A percentile compares a stretch with the other conserved stretches of the same genome.
Conservation (phyloP, 2,888 invertebrate species). For the Dasysyrphus tricinctus region DNA sequence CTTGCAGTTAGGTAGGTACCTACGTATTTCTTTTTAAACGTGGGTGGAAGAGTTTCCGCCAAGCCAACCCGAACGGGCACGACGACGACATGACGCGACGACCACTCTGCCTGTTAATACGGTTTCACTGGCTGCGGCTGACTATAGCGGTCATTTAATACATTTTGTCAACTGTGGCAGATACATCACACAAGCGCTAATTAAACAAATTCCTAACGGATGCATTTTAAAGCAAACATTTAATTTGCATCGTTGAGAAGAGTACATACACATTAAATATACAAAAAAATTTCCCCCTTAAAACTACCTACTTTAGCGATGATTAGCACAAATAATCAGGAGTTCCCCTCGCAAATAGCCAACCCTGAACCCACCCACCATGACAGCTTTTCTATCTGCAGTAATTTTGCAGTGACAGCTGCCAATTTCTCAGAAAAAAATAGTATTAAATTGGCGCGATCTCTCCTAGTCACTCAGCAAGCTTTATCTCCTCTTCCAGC, state of each 20-base stretch:
- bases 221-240: slow-evolving; percentile 32
- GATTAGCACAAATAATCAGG: slow-evolving; percentile 41
- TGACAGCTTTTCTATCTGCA: slow-evolving; percentile 43
- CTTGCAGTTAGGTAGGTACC: too few relatives aligned
- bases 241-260: slow-evolving; percentile 25
- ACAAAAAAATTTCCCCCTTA: slow-evolving; percentile 6
- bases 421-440: slow-evolving; percentile 55
- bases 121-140: not conserved
- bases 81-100: not conserved
- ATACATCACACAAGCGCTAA: slow-evolving; percentile 46
- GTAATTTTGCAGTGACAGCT: slow-evolving; percentile 48
- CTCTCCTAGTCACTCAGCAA: slow-evolving; percentile 33
- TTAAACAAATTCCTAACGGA: slow-evolving; percentile 53
- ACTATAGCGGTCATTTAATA: slow-evolving; percentile 39
- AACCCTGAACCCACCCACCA: slow-evolving; percentile 54
- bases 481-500: slow-evolving; percentile 27
- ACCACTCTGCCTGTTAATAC: slow-evolving; percentile 20
- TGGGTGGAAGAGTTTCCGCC: slow-evolving; percentile 65
- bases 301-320: not conserved
- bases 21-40: slow-evolving; percentile 20
- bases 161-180: slow-evolving; percentile 34
- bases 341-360: slow-evolving; percentile 44
- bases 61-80: slow-evolving; percentile 23
- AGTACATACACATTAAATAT: not conserved
- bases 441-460: slow-evolving; percentile 44